Percentiles rank a stretch among this genome's conserved stretches.
Conservation (phyloP, 2,888 invertebrate species). For the Dorcus hopei region DNA sequence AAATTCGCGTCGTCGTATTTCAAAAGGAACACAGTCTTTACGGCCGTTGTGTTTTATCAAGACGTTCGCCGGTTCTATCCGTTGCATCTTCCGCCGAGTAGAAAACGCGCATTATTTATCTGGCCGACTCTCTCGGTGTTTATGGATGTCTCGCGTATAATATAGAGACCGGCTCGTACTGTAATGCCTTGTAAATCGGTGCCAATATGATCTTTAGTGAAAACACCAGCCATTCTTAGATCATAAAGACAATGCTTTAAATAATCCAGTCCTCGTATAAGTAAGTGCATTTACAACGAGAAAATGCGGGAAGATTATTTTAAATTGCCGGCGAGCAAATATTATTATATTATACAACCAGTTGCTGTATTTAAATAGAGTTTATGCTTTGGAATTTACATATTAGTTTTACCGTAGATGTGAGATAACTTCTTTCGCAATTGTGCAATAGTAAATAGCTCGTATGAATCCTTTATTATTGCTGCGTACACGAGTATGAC, state of each 20-base stretch:
- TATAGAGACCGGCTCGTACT: slow-evolving; percentile 30
- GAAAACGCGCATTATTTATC: not conserved
- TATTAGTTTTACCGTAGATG: no score
- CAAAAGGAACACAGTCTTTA: slow-evolving; percentile 24
- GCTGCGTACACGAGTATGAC: no score
- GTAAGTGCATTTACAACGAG: not conserved
- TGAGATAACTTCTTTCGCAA: no score
- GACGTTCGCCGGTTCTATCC: slow-evolving; percentile 18
- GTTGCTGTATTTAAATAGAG: no score
- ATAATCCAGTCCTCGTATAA: not conserved
- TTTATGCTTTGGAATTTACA: no score
- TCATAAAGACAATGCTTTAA: slow-evolving; percentile 9
- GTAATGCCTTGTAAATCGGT: slow-evolving; percentile 40
- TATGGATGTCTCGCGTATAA: slow-evolving; percentile 32
- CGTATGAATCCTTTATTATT: no score
- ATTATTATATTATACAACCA: no score
- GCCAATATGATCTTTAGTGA: slow-evolving; percentile 38
- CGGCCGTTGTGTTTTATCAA: slow-evolving; percentile 3
- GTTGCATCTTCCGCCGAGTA: not conserved
- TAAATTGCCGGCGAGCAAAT: slow-evolving; percentile 7
- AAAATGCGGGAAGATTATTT: slow-evolving; percentile 7
- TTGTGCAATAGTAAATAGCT: no score
- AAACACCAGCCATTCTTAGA: slow-evolving; percentile 28
- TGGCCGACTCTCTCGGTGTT: slow-evolving; percentile 29
- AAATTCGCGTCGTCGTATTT: slow-evolving; percentile 30